phyloP scores from a whole-genome alignment of 1,140 invertebrate genomes.

The Drosophila ananassae region DNA sequence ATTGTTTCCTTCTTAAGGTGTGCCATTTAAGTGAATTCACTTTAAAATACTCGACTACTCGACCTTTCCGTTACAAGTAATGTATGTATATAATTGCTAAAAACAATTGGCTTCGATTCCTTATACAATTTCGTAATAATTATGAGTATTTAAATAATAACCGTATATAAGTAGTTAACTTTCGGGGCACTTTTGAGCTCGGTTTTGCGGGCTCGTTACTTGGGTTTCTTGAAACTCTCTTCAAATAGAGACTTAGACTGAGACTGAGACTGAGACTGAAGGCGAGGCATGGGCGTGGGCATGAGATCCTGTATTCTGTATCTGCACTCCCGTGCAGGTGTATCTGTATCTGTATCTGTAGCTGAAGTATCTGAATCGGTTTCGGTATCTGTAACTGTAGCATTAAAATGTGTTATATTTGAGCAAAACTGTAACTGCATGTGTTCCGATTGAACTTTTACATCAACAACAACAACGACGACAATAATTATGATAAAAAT shows the following conservation, averaged over 20 bases:
- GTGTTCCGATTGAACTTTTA: slow-evolving; percentile 62
- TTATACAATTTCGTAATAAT: slow-evolving; percentile 40
- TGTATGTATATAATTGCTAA: slow-evolving; percentile 76
- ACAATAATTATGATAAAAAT: slow-evolving; percentile 48
- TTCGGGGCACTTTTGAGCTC: slow-evolving; percentile 63
- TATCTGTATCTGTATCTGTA: slow-evolving; percentile 25
- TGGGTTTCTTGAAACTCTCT: slow-evolving; percentile 26
- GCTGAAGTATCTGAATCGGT: slow-evolving; percentile 45
- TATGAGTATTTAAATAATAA: slow-evolving; percentile 40
- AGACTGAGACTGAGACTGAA: slow-evolving; percentile 23
- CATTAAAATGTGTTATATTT: slow-evolving; percentile 61
- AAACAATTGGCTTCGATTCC: slow-evolving; percentile 79
- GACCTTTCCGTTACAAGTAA: slow-evolving; percentile 32
- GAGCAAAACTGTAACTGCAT: slow-evolving; percentile 77
- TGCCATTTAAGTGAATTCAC: slow-evolving; percentile 52
- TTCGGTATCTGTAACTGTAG: slow-evolving; percentile 38
- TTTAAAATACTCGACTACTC: slow-evolving; percentile 51
- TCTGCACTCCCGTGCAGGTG: slow-evolving; percentile 26
- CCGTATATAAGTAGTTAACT: slow-evolving; percentile 54
- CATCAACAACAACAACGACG: slow-evolving; percentile 71
- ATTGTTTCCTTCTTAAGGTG: slow-evolving; percentile 33
- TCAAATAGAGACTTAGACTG: slow-evolving; percentile 23
- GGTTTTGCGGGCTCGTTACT: slow-evolving; percentile 27
- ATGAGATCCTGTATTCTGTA: slow-evolving; percentile 17
- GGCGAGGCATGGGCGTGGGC: slow-evolving; percentile 34